Evolutionary conservation across 2,113 vertebrate genomes (phyloP).

Genomic region (Zingel zingel): DNA sequence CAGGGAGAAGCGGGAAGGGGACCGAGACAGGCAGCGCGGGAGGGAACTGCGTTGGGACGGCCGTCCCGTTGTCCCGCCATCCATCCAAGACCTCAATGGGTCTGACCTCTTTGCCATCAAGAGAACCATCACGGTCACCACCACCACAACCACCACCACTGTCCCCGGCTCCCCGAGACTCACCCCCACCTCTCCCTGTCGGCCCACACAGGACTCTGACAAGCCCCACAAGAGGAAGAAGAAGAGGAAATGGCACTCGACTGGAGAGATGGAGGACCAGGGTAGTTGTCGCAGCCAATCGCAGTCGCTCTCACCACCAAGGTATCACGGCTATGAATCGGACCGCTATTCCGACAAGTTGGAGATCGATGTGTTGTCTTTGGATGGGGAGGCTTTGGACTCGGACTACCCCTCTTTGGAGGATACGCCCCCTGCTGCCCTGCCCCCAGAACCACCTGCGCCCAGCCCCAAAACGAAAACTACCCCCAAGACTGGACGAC

Average conservation of each 20-base stretch:
- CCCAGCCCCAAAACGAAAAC: conserved; percentile 78
- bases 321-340: conserved; percentile 81
- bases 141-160: conserved; percentile 79
- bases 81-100: conserved; percentile 95
- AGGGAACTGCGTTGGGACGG: conserved; percentile 81
- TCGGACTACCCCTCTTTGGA: conserved; percentile 87
- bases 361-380: conserved; percentile 82
- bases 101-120: conserved; percentile 94
- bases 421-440: conserved; percentile 80
- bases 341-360: conserved; percentile 82
- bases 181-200: conserved; percentile 72
- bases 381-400: conserved; percentile 86
- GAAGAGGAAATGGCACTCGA: conserved; percentile 79
- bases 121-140: conserved; percentile 93
- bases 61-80: conserved; percentile 90
- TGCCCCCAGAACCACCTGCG: conserved; percentile 69
- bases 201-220: conserved; percentile 77
- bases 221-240: conserved; percentile 83
- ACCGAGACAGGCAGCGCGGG: conserved; percentile 67
- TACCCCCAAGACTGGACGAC: conserved; percentile 66
- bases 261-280: conserved; percentile 74
- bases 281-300: conserved; percentile 70
- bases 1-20: conserved; percentile 61
- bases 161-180: conserved; percentile 83
- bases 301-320: conserved; percentile 70